Conservation (phyloP, 2,888 invertebrate species). For the Metellina segmentata region DNA sequence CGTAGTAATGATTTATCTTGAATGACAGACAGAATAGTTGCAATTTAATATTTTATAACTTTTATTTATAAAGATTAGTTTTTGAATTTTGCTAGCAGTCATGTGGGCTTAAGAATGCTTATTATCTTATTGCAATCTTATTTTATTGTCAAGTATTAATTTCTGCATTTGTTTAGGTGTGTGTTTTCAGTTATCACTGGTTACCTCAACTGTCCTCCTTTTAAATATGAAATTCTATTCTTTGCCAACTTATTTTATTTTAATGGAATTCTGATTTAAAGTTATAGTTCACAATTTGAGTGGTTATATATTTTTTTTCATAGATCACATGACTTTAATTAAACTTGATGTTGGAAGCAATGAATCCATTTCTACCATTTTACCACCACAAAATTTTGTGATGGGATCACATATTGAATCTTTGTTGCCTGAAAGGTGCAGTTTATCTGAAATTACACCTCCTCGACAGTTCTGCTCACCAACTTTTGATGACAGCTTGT, state of each 20-base stretch:
- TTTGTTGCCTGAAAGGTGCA: conserved; percentile 64
- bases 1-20: too few species aligned
- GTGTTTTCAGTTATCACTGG: neutral
- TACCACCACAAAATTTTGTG: conserved; percentile 71
- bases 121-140: too few species aligned
- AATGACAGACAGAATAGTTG: too few species aligned
- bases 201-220: neutral
- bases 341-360: conserved; percentile 75
- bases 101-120: too few species aligned
- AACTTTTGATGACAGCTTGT: conserved; percentile 67
- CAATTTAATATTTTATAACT: too few species aligned
- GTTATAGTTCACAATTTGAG: too few species aligned
- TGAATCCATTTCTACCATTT: conserved; percentile 74
- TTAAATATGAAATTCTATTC: neutral
- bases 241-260: too few species aligned
- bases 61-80: too few species aligned
- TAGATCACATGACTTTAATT: conserved; percentile 77
- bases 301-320: neutral
- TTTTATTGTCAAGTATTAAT: neutral
- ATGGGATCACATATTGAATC: conserved; percentile 54
- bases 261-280: too few species aligned
- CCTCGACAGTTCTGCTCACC: conserved; percentile 75
- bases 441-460: conserved; percentile 71
- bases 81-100: too few species aligned
- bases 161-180: neutral